Conservation (phyloP, 2,888 invertebrate species). For the Andrena camellia region DNA sequence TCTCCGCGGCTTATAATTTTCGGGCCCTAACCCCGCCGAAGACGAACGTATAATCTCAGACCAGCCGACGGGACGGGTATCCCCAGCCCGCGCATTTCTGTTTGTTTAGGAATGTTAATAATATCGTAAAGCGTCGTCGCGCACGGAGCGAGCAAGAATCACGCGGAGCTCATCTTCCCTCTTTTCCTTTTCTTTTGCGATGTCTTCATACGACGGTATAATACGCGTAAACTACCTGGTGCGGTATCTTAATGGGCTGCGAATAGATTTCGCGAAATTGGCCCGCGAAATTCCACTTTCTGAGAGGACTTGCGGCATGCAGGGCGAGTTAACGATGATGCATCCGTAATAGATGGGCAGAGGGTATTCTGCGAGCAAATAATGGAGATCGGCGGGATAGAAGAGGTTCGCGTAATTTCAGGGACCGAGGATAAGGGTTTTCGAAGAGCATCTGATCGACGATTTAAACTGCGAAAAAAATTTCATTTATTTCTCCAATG, state of each 20-base stretch:
- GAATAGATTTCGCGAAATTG: constrained; percentile 17
- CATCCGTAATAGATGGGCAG: not conserved
- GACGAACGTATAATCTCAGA: constrained; percentile 30
- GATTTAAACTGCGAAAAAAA: not conserved
- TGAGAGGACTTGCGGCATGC: not conserved
- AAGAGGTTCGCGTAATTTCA: not conserved
- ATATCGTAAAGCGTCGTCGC: constrained; percentile 27
- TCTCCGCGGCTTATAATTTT: constrained; percentile 42
- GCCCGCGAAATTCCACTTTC: not conserved
- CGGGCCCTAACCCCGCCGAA: not conserved
- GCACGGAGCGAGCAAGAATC: not conserved
- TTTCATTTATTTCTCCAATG: not conserved
- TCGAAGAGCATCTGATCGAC: not conserved
- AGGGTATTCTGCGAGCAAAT: not conserved
- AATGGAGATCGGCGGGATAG: not conserved
- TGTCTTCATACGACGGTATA: constrained; percentile 5
- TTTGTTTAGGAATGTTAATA: constrained; percentile 53
- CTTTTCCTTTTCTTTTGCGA: not conserved
- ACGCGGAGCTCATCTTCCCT: not conserved
- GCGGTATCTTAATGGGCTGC: not conserved
- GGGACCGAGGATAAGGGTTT: not conserved
- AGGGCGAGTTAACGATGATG: not conserved
- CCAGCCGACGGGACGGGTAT: not conserved
- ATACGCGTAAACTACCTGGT: constrained; percentile 8
- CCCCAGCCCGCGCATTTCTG: constrained; percentile 15